Evolutionary conservation across 2,888 invertebrate species (phyloP).

Genomic region (Scrobipalpa costella): DNA sequence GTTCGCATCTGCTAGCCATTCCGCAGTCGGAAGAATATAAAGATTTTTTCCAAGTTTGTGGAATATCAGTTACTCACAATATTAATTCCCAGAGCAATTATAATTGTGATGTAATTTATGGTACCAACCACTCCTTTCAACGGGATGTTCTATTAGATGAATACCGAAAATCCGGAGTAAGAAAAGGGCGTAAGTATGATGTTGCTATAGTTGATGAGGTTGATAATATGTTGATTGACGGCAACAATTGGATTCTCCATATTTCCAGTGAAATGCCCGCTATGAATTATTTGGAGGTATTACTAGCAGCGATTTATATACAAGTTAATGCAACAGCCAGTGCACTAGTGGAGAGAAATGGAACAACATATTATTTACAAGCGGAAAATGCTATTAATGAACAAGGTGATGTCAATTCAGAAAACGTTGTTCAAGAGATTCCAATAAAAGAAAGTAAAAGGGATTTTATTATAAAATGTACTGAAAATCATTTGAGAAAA

Average conservation of each 20-base stretch:
- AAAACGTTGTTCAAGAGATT: conserved; percentile 24
- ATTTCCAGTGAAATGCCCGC: conserved; percentile 29
- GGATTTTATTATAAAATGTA: conserved; percentile 30
- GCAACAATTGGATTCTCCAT: conserved; percentile 31
- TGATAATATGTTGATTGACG: conserved; percentile 34
- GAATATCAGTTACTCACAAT: conserved; percentile 9
- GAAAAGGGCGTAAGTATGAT: conserved; percentile 29
- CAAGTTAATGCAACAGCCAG: conserved; percentile 28
- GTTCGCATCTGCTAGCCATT: conserved; percentile 30
- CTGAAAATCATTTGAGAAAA: conserved; percentile 29
- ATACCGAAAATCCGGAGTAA: conserved; percentile 27
- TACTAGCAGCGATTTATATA: conserved; percentile 32
- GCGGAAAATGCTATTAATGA: conserved; percentile 25
- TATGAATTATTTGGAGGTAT: conserved; percentile 32
- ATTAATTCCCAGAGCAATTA: conserved; percentile 20
- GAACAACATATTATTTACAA: conserved; percentile 26
- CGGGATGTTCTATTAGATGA: conserved; percentile 30
- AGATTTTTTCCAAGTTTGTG: conserved; percentile 21
- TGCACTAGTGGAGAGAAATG: conserved; percentile 28
- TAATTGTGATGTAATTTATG: conserved; percentile 29
- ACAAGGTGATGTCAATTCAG: conserved; percentile 26
- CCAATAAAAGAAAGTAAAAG: conserved; percentile 26
- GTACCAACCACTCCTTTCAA: conserved; percentile 30
- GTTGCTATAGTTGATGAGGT: conserved; percentile 33
- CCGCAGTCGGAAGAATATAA: conserved; percentile 28